Percentiles rank a stretch among this genome's conserved stretches.
Evolutionary conservation across 2,113 vertebrate species (phyloP).

Genomic region (Acanthisitta chloris): DNA sequence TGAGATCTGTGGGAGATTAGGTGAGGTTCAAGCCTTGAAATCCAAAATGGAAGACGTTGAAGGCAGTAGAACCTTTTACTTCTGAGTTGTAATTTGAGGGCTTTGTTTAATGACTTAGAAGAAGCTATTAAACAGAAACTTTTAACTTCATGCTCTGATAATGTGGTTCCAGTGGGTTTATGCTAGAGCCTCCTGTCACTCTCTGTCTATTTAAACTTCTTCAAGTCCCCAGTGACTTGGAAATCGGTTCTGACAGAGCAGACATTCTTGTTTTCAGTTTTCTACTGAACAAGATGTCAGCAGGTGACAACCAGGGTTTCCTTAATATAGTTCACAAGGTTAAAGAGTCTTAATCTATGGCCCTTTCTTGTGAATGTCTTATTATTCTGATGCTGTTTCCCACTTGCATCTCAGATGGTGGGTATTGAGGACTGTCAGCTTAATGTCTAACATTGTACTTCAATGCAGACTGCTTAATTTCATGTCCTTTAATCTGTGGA

Average conservation of each 20-base stretch:
- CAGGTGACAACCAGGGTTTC: not conserved
- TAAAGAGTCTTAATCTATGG: not conserved
- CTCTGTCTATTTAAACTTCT: not conserved
- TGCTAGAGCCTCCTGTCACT: not conserved
- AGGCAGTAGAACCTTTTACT: not conserved
- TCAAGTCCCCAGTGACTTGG: not conserved
- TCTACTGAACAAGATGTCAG: not conserved
- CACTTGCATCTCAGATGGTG: not conserved
- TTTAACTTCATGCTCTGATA: not conserved
- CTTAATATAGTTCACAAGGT: not conserved
- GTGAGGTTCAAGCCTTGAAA: not conserved
- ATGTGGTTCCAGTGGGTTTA: not conserved
- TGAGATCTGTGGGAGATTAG: not conserved
- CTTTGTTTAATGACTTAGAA: not conserved
- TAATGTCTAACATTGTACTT: not conserved
- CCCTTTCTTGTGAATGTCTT: not conserved
- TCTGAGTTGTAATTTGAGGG: not conserved
- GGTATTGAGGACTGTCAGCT: not conserved
- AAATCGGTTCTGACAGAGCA: slow-evolving; percentile 7
- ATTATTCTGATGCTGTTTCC: not conserved
- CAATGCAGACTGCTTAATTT: not conserved
- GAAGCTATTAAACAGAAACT: not conserved
- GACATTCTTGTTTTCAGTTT: not conserved
- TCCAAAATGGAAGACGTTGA: not conserved
- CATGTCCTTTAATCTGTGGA: not conserved